Percentiles rank a stretch among this genome's conserved stretches.
phyloP scores from a whole-genome alignment of 2,113 vertebrate species.

The Gopherus flavomarginatus region DNA sequence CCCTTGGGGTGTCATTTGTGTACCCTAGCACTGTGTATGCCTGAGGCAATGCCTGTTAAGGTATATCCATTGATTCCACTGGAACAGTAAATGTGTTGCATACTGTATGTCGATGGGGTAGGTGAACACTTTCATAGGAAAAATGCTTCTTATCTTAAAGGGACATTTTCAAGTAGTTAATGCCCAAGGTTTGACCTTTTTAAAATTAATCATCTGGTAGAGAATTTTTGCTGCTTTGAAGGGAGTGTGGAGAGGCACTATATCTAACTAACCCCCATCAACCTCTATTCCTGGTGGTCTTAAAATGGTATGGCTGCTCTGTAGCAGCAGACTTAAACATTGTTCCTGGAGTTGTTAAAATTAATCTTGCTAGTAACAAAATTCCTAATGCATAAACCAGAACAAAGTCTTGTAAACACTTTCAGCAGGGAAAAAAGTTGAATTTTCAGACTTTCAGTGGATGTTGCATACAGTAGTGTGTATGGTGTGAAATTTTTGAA shows the following conservation, averaged over 20 bases:
- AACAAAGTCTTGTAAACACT: not conserved
- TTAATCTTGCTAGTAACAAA: not conserved
- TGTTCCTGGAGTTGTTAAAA: not conserved
- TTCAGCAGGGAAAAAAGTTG: not conserved
- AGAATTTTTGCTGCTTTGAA: not conserved
- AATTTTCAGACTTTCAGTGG: not conserved
- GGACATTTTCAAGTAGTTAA: not conserved
- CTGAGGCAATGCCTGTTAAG: constrained; percentile 1
- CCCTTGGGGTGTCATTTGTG: constrained; percentile 26
- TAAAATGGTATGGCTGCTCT: not conserved
- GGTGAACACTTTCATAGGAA: not conserved
- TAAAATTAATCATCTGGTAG: not conserved
- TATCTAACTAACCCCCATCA: not conserved
- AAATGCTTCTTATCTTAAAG: not conserved
- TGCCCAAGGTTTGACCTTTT: not conserved
- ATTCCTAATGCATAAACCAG: not conserved
- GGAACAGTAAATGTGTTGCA: not conserved
- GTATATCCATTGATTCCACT: constrained; percentile 1
- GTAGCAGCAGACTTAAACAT: not conserved
- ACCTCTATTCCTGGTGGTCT: not conserved
- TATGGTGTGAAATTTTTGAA: not conserved
- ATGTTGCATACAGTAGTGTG: not conserved
- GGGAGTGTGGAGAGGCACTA: not conserved
- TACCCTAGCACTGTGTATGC: not conserved
- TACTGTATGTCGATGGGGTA: not conserved